These are phyloP conservation scores for Metacarcinus magister DNA, from an alignment of 2,888 invertebrate genomes.

Conservation along the genomic window DNA sequence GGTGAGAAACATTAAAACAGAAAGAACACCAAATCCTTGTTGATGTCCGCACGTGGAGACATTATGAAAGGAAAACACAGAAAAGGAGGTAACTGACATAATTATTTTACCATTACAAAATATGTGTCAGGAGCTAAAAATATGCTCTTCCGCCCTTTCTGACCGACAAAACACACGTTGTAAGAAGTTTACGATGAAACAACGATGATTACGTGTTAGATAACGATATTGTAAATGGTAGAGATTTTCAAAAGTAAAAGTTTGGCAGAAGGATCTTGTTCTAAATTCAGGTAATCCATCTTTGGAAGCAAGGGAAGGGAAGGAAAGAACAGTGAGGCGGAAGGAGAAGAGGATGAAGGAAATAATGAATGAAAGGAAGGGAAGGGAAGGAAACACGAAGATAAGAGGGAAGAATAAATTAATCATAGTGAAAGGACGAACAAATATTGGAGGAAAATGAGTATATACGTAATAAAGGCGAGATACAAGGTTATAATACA, in stretches of 20 bases:
- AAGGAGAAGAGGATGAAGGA: background rate
- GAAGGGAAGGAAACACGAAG: background rate
- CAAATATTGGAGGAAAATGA: background rate
- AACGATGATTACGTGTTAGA: background rate
- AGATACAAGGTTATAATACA: background rate
- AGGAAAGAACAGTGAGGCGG: background rate
- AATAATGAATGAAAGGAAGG: background rate
- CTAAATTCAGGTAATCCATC: background rate
- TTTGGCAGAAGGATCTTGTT: background rate
- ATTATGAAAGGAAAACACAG: background rate
- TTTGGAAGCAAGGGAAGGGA: background rate
- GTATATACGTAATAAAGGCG: background rate
- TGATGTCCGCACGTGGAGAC: background rate
- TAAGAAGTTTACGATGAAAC: background rate
- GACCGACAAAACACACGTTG: background rate
- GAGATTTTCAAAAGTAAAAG: background rate
- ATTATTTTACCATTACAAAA: background rate
- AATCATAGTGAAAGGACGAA: too few species aligned
- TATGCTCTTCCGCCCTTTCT: background rate
- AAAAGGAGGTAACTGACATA: background rate
- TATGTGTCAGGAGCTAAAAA: background rate
- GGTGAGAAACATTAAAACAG: background rate
- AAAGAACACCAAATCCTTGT: background rate
- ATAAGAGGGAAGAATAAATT: background rate
- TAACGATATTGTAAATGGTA: background rate